Conservation (phyloP, 1,140 invertebrate genomes). For the Drosophila cardini region DNA sequence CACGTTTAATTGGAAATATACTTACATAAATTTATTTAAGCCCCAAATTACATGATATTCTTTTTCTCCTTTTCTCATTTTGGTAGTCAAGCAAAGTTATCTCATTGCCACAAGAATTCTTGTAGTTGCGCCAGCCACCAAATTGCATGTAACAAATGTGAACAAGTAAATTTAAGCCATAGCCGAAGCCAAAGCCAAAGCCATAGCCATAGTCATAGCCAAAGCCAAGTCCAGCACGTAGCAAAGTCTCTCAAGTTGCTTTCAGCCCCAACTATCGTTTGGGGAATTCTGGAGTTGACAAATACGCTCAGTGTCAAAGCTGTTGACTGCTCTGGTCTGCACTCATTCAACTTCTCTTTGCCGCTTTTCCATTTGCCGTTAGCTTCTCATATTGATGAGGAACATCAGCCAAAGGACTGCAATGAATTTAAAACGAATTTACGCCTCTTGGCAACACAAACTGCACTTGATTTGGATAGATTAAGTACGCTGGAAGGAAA, state of each 20-base stretch:
- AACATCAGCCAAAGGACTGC: conserved; percentile 61
- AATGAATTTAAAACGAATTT: conserved; percentile 66
- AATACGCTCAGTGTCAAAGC: conserved; percentile 66
- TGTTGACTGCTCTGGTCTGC: conserved; percentile 28
- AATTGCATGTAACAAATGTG: conserved; percentile 77
- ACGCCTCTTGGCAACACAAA: conserved; percentile 40
- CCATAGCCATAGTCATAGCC: background rate
- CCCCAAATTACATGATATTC: background rate
- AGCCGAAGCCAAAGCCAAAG: conserved; percentile 19
- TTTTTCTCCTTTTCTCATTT: background rate
- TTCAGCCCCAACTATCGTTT: conserved; percentile 56
- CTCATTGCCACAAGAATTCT: conserved; percentile 31
- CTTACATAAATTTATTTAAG: background rate
- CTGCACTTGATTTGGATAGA: conserved; percentile 64
- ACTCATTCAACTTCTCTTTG: conserved; percentile 13
- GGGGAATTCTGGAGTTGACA: conserved; percentile 74
- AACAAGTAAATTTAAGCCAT: conserved; percentile 64
- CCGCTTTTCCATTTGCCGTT: conserved; percentile 31
- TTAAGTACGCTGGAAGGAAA: conserved; percentile 15
- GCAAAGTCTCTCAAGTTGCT: conserved; percentile 2
- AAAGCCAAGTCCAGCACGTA: conserved; percentile 54
- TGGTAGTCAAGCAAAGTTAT: conserved; percentile 35
- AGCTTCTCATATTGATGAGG: conserved; percentile 69
- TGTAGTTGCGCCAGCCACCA: conserved; percentile 36
- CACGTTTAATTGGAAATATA: background rate